Base-by-base conservation (phyloP, 2,797 vertebrate species). In the Peromyscus aztecus region DNA sequence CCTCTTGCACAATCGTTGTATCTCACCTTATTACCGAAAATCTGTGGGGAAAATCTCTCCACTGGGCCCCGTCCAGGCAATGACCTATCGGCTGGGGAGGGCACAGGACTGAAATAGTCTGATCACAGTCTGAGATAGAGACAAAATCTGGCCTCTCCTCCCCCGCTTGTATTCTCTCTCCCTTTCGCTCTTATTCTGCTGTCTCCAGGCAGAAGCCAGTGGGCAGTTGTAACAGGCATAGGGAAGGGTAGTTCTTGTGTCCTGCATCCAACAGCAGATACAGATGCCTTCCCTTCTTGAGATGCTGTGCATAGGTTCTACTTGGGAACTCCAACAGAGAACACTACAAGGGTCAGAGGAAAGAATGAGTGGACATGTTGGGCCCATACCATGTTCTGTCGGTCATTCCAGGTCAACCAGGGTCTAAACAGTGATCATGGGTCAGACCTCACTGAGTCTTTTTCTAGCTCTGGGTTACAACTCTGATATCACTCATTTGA, bases 11-110 rank as follows among this genome's bases (percentile, higher is more conserved):
- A 81, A 85, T 94, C 59, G 0, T 83, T 7, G 0, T 76, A 59
- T 97, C 94, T 95, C 78, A 67, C 31, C 81, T 96, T 93, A 94
- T 93, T 96, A 88, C 55, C 21, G 87, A 61, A 93, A 87, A 94
- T 94, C 91, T 94, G 80, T 78, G 59, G 61, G 87, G 76, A 91
- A 52, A 88, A 96, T 96, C 95, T 97, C 31, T 93, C 76, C 52
- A 43, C 90, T 4, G 55, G 90, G 81, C 73, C 94, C 86, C 91
- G n/a, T 90, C 37, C n/a, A 55, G 93, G 77, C 91, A 91, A 8
- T 75, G 89, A 94, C 89, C 86, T 95, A 40, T 34, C 84, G 67
- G 78, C 92, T 13, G 16, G 24, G 49, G 71, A 93, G 94, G 91
- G 91, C 71, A 11, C 17, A 37, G 82, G 71, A 59, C 89, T 75